These are phyloP conservation scores for Hypomesus transpacificus DNA, from an alignment of 2,113 vertebrate species.

Conservation along the genomic window DNA sequence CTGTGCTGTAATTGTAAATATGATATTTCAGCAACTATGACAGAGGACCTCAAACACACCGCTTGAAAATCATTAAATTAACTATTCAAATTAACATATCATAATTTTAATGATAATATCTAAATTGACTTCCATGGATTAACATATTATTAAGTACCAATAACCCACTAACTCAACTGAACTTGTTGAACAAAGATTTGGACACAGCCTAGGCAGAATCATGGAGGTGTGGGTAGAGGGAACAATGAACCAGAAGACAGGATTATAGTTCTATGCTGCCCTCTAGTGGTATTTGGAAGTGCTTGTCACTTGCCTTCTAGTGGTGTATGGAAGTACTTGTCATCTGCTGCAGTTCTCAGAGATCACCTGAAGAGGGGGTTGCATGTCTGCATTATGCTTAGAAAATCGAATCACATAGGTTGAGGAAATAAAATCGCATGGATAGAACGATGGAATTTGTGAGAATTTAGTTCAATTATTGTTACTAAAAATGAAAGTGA, in stretches of 20 bases:
- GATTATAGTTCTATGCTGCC: neutral
- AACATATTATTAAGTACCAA: neutral
- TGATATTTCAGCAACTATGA: too few relatives aligned
- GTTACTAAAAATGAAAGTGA: too few relatives aligned
- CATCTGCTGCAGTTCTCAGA: neutral
- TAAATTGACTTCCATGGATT: neutral
- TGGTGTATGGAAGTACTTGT: conserved; percentile 1
- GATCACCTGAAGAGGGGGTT: neutral
- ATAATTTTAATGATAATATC: too few relatives aligned
- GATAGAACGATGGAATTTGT: too few relatives aligned
- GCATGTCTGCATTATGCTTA: neutral
- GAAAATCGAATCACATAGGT: too few relatives aligned
- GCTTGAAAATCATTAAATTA: too few relatives aligned
- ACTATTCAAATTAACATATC: too few relatives aligned
- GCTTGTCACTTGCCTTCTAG: conserved; percentile 19
- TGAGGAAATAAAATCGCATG: too few relatives aligned
- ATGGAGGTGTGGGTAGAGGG: neutral
- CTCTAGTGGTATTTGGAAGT: conserved; percentile 21
- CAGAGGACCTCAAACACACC: too few relatives aligned
- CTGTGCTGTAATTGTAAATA: conserved; percentile 5
- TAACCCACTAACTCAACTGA: neutral
- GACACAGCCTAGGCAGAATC: neutral
- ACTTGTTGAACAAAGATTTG: too few relatives aligned
- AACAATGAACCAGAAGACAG: neutral
- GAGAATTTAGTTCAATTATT: too few relatives aligned